Evolutionary conservation across 2,113 vertebrate species (phyloP), one percentile per base, ranked within the genome.

Genomic region (Perca fluviatilis): DNA sequence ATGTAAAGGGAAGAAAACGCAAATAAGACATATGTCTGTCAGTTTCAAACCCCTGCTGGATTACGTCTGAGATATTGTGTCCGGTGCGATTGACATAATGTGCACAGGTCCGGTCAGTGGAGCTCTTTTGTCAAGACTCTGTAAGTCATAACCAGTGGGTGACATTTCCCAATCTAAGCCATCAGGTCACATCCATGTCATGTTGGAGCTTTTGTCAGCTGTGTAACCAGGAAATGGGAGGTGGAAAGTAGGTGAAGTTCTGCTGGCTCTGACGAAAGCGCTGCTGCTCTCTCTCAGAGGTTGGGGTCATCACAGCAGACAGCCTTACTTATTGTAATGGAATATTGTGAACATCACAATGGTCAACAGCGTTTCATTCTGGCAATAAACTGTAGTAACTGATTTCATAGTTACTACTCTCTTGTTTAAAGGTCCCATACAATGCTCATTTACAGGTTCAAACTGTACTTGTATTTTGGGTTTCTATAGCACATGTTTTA

Each of bases 191-290:
- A 79, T 80, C 79, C 79, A 60, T 79, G 88, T 82, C 77, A 84
- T 25, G 81, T 64, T 46, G 30, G 88, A 72, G 82, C 62, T 74
- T 82, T 71, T 71, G 69, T 85, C 85, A 85, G 84, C 82, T 88
- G 73, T 54, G 66, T 49, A 70, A 61, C 70, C 89, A 90, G 91
- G 94, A 93, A 93, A 87, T 16, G 56, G 82, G 83, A 82, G 78
- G 77, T 63, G 86, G 82, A 51, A 76, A 78, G 67, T 49, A 58
- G 82, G 77, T 69, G 76, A 76, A 67, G 63, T 61, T 86, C 74
- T 85, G 92, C 86, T 81, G 88, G 87, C 80, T 4, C 70, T 25
- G 77, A 69, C 74, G n/a, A 84, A 91, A 86, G 62, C 40, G 1
- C 67, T 33, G 14, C 70, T 50, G 68, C 51, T 71, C 49, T 58